Percentiles rank a stretch among this genome's conserved stretches.
phyloP scores from a whole-genome alignment of 2,888 invertebrate species.

The Cetonia aurata region DNA sequence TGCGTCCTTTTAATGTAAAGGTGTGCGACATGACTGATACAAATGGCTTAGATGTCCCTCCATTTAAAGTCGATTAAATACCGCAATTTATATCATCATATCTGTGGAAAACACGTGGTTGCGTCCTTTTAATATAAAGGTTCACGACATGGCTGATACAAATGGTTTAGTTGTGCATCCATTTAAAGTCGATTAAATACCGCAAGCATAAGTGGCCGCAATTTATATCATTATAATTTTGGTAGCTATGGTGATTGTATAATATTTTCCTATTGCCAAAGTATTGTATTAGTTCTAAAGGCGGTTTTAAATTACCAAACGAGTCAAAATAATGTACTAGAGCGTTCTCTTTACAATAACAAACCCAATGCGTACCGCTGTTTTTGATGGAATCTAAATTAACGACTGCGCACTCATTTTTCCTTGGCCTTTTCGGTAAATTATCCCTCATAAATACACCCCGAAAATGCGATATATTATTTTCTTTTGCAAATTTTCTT shows the following conservation, averaged over 20 bases:
- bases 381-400: slow-evolving; percentile 53
- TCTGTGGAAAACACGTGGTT: slow-evolving; percentile 45
- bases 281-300: slow-evolving; percentile 57
- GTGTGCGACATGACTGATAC: slow-evolving; percentile 45
- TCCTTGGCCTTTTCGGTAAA: slow-evolving; percentile 39
- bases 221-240: not conserved
- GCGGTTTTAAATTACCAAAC: slow-evolving; percentile 59
- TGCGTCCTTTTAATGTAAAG: not conserved
- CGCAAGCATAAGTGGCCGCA: not conserved
- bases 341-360: slow-evolving; percentile 55
- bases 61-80: too few relatives aligned
- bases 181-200: too few relatives aligned
- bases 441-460: slow-evolving; percentile 53
- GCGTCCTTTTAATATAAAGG: slow-evolving; percentile 54
- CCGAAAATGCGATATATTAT: slow-evolving; percentile 45
- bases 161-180: too few relatives aligned
- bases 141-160: too few relatives aligned
- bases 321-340: slow-evolving; percentile 58
- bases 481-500: slow-evolving; percentile 27
- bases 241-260: not conserved
- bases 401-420: slow-evolving; percentile 51
- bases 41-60: too few relatives aligned
- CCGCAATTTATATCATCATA: not conserved
- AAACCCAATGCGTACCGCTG: slow-evolving; percentile 58
- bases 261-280: slow-evolving; percentile 44